Base-by-base conservation (phyloP, 2,888 invertebrate species). In the Drosophila fulvimacula region DNA sequence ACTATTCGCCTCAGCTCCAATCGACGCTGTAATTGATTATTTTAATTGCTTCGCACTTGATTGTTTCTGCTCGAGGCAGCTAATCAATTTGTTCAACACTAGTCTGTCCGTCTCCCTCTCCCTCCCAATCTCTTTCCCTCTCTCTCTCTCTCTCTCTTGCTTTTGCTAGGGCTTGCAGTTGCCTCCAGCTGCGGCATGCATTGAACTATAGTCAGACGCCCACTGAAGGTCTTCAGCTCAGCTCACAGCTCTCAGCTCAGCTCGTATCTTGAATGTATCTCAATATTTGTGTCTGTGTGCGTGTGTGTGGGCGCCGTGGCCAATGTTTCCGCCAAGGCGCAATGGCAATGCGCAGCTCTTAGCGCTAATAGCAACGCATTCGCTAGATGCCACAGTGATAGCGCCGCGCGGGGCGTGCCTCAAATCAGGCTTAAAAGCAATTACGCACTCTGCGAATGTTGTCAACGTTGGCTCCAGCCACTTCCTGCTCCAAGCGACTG, bases 361-460 rank as follows among this genome's bases (percentile, higher is more conserved):
- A 81, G 66, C 78, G 75, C 63, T 83, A 83, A 81, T 86, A 65
- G 83, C 81, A 61, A 49, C 58, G 56, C 72, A 60, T 55, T 72
- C 36, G 27, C 41, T n/a, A 49, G 49, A 49, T 32, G 49, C 7
- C 32, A 34, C 51, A 36, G 61, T 15, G 46, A 52, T 39, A 39
- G 55, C 36, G 36, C 17, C 17, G 32, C 19, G 32, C 41, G 69
- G 67, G 83, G 82, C 77, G 80, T 79, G 80, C 48, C 85, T 64
- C 52, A 65, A 80, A 71, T 74, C 75, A 69, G 83, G 81, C 86
- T 83, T 65, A 72, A 82, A 87, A 81, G 79, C 85, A 82, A 82
- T 82, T 82, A 82, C 82, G 88, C 85, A 82, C 85, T 81, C 76
- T 17, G 67, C 72, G 30, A 76, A 70, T 58, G 69, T 73, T 80